Conservation (phyloP, 2,888 invertebrate species). For the Lasioglossum marginatum region DNA sequence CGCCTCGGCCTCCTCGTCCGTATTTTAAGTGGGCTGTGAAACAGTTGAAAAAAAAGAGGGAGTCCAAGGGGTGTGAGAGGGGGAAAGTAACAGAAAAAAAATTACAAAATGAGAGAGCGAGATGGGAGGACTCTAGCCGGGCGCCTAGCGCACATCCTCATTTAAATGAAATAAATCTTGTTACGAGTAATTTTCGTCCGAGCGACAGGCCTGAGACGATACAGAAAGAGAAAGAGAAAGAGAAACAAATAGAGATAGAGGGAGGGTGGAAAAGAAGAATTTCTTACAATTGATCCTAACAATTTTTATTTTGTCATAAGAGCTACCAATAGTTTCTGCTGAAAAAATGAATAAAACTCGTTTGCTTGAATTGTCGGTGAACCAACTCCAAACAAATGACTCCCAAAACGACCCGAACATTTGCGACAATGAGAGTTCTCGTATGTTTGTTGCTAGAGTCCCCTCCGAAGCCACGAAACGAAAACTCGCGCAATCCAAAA, state of each 20-base stretch:
- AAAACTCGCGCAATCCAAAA: conserved; percentile 33
- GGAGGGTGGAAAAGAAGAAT: conserved; percentile 42
- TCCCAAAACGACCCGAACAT: conserved; percentile 66
- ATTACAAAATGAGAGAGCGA: background rate
- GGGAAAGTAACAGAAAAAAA: background rate
- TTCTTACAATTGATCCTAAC: too few species aligned
- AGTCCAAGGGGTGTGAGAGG: background rate
- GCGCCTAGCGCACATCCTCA: conserved; percentile 80
- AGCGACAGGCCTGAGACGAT: conserved; percentile 56
- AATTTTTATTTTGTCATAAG: too few species aligned
- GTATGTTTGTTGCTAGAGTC: conserved; percentile 42
- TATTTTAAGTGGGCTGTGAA: conserved; percentile 47
- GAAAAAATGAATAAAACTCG: background rate
- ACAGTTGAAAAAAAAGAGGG: conserved; percentile 25
- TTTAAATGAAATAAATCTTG: conserved; percentile 83
- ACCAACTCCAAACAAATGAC: conserved; percentile 77
- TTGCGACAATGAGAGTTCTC: conserved; percentile 46
- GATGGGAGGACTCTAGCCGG: conserved; percentile 63
- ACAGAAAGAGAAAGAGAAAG: conserved; percentile 64
- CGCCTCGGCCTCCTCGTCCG: conserved; percentile 38
- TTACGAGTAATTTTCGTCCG: conserved; percentile 80
- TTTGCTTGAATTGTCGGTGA: conserved; percentile 32
- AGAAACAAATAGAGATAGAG: conserved; percentile 63
- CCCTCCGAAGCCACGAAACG: conserved; percentile 27
- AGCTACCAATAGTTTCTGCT: background rate